phyloP scores from a whole-genome alignment of 2,797 vertebrate genomes.

The Pantherophis vulpinus region DNA sequence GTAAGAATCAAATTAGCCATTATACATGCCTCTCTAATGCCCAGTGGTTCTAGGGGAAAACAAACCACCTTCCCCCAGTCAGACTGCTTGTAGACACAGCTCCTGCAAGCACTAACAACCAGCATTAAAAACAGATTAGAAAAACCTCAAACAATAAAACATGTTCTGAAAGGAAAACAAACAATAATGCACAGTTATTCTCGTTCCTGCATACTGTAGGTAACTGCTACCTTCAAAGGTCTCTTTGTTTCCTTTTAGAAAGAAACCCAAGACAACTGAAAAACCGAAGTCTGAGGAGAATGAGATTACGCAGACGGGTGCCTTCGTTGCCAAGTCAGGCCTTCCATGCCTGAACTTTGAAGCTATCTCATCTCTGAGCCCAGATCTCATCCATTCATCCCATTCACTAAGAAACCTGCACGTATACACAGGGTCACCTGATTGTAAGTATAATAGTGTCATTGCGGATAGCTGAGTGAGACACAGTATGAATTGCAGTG shows the following conservation, averaged over 20 bases:
- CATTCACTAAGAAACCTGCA: constrained; percentile 79
- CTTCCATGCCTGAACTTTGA: constrained; percentile 85
- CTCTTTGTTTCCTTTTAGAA: constrained; percentile 84
- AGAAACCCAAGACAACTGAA: constrained; percentile 85
- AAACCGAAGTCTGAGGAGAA: constrained; percentile 85
- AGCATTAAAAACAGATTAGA: not conserved
- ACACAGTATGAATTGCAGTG: constrained; percentile 2
- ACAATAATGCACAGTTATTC: constrained; percentile 47
- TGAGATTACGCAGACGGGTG: constrained; percentile 84
- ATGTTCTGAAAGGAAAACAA: not conserved
- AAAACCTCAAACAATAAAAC: not conserved
- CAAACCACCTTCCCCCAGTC: not conserved
- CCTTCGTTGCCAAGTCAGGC: constrained; percentile 78
- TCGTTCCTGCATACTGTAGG: constrained; percentile 74
- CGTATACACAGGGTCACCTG: constrained; percentile 79
- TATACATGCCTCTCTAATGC: not conserved
- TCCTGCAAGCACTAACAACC: not conserved
- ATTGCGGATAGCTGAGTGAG: constrained; percentile 27
- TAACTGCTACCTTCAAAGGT: constrained; percentile 78
- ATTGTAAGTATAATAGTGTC: constrained; percentile 75
- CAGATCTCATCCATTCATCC: constrained; percentile 75
- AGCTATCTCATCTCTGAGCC: constrained; percentile 75
- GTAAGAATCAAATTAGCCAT: not conserved
- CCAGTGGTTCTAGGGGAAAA: not conserved
- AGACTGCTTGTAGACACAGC: not conserved